Evolutionary conservation across 1,140 invertebrate species (phyloP).

Genomic region (Drosophila micromelanica): DNA sequence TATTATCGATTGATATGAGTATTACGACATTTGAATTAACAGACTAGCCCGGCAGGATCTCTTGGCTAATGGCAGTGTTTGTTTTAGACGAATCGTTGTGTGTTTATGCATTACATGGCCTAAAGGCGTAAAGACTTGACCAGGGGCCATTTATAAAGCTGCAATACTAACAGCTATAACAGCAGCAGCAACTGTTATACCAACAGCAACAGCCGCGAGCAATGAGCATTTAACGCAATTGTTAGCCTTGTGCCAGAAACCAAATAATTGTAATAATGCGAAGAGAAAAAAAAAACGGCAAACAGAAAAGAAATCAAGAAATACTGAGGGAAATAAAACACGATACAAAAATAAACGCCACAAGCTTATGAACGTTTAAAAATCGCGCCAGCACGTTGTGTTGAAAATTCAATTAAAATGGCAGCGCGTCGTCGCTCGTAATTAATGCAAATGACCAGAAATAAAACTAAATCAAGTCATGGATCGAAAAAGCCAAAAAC

Average conservation of each 20-base stretch:
- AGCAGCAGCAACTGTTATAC: conserved; percentile 34
- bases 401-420: conserved; percentile 76
- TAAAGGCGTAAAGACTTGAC: conserved; percentile 58
- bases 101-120: conserved; percentile 64
- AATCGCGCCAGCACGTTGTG: conserved; percentile 61
- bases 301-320: conserved; percentile 29
- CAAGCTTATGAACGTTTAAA: conserved; percentile 62
- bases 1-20: conserved; percentile 36
- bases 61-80: conserved; percentile 33
- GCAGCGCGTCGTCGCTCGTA: conserved; percentile 46
- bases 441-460: conserved; percentile 71
- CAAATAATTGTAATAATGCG: conserved; percentile 69
- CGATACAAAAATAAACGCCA: conserved; percentile 57
- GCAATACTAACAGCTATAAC: conserved; percentile 26
- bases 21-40: conserved; percentile 46
- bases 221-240: conserved; percentile 60
- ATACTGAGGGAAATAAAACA: conserved; percentile 46
- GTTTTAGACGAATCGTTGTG: conserved; percentile 43
- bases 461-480: conserved; percentile 61
- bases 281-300: conserved; percentile 40
- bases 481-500: conserved; percentile 3
- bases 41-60: conserved; percentile 22
- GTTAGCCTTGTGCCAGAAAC: conserved; percentile 73
- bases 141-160: conserved; percentile 63
- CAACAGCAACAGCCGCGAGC: conserved; percentile 25